Evolutionary conservation across 1,140 invertebrate species (phyloP).

Genomic region (Metopolophium dirhodum): DNA sequence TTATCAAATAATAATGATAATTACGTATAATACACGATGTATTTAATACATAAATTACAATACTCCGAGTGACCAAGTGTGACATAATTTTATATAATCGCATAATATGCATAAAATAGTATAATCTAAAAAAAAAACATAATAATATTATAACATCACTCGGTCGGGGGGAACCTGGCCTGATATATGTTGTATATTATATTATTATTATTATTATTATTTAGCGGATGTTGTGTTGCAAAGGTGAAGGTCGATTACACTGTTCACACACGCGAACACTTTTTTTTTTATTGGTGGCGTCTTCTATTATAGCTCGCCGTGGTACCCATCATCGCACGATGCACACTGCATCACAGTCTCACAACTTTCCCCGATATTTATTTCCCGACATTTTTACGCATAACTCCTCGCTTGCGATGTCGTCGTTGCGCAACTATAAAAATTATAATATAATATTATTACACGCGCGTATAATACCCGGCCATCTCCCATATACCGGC

Average conservation of each 20-base stretch:
- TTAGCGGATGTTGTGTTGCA: background rate
- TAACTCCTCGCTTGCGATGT: background rate
- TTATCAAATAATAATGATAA: background rate
- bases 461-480: background rate
- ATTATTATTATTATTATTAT: background rate
- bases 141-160: background rate
- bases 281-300: background rate
- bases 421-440: background rate
- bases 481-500: background rate
- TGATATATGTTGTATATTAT: background rate
- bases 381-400: slow-evolving; percentile 8
- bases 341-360: background rate
- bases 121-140: background rate
- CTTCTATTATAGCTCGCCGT: background rate
- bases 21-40: background rate
- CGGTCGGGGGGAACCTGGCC: background rate
- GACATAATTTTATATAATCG: background rate
- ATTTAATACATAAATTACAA: background rate
- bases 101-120: background rate
- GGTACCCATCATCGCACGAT: background rate
- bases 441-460: background rate
- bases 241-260: slow-evolving; percentile 54
- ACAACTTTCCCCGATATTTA: slow-evolving; percentile 51
- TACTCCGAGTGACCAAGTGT: background rate
- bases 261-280: background rate